A percentile compares a stretch with the other conserved stretches of the same genome.
Evolutionary conservation across 2,888 invertebrate genomes (phyloP).

Genomic region (Oeneis ivallda): DNA sequence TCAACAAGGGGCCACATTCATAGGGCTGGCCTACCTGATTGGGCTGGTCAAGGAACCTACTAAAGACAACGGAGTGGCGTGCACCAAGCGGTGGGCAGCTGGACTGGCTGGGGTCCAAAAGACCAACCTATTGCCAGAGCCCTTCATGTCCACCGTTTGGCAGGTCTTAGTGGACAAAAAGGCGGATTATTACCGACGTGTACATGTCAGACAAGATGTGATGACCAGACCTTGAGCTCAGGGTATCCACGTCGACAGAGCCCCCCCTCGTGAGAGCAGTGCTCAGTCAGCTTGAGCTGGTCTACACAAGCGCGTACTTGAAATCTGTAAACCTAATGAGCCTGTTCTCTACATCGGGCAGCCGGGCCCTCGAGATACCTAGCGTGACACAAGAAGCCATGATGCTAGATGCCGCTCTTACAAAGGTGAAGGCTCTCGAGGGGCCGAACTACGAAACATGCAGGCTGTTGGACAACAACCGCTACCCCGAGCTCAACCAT

Average conservation of each 20-base stretch:
- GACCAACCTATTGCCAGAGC: background rate
- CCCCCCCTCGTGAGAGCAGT: background rate
- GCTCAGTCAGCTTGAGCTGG: background rate
- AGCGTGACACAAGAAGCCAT: background rate
- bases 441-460: background rate
- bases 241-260: background rate
- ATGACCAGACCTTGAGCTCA: background rate
- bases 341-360: background rate
- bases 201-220: background rate
- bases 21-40: background rate
- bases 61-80: background rate
- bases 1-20: background rate
- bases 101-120: background rate
- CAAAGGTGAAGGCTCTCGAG: background rate
- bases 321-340: background rate
- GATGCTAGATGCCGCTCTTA: background rate
- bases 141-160: background rate
- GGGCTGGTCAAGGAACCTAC: background rate
- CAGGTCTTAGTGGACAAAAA: background rate
- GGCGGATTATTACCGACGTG: background rate
- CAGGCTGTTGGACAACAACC: background rate
- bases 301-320: background rate
- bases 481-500: background rate
- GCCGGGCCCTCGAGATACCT: background rate
- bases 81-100: background rate